Conservation (phyloP, 2,888 invertebrate species). For the Terebella lapidaria region DNA sequence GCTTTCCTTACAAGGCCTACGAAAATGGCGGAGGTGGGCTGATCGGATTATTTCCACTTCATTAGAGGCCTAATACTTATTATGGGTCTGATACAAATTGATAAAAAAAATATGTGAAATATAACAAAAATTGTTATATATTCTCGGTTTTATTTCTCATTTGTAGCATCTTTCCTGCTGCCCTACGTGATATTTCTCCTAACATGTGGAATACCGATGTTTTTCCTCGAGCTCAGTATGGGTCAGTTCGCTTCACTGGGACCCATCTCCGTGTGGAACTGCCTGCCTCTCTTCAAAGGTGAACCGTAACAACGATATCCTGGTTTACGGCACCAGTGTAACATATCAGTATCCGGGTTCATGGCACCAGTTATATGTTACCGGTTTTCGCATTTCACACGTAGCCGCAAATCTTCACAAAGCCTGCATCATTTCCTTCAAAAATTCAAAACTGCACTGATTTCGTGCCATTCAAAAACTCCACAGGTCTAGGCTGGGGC, state of each 20-base stretch:
- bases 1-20: conserved; percentile 14
- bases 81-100: not conserved
- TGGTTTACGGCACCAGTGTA: no score
- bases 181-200: conserved; percentile 46
- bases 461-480: no score
- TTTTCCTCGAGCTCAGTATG: conserved; percentile 71
- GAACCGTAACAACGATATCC: conserved; percentile 19
- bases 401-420: no score
- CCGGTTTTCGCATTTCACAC: no score
- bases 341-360: no score
- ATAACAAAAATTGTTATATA: not conserved
- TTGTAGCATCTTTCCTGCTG: conserved; percentile 47
- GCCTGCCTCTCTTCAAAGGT: conserved; percentile 78
- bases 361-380: no score
- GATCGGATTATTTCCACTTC: not conserved
- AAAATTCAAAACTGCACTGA: no score
- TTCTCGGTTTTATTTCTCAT: not conserved
- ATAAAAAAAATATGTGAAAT: not conserved
- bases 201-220: conserved; percentile 67
- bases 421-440: no score
- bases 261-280: conserved; percentile 74
- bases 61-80: not conserved
- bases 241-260: conserved; percentile 76
- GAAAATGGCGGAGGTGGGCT: conserved; percentile 13
- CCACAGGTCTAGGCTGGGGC: conserved; percentile 44